phyloP scores from a whole-genome alignment of 2,888 invertebrate species.

The Parochlus steinenii region DNA sequence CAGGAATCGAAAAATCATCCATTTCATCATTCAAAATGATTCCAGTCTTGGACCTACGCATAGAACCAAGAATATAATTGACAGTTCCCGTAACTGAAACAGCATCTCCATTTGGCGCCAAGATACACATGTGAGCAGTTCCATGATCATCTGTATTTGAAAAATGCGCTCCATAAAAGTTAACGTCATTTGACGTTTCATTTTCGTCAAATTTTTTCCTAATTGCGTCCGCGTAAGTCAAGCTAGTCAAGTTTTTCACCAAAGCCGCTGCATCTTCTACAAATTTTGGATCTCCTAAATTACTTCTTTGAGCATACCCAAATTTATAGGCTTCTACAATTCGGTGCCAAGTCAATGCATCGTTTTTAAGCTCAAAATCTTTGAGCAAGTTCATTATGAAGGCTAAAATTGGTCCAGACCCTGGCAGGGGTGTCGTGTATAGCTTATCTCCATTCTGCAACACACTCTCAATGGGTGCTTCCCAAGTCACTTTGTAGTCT shows the following conservation, averaged over 20 bases:
- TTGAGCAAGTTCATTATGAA: slow-evolving; percentile 60
- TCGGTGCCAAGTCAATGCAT: slow-evolving; percentile 40
- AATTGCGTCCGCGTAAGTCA: slow-evolving; percentile 37
- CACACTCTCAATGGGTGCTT: slow-evolving; percentile 37
- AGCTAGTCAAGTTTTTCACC: slow-evolving; percentile 41
- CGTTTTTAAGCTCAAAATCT: slow-evolving; percentile 33
- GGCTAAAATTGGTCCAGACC: slow-evolving; percentile 61
- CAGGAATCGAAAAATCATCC: slow-evolving; percentile 73
- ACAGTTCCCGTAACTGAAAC: slow-evolving; percentile 71
- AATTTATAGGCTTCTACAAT: slow-evolving; percentile 73
- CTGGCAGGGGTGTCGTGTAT: slow-evolving; percentile 60
- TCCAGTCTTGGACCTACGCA: slow-evolving; percentile 45
- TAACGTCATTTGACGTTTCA: slow-evolving; percentile 42
- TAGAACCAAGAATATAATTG: slow-evolving; percentile 33
- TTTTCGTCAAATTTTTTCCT: slow-evolving; percentile 33
- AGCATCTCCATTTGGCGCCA: slow-evolving; percentile 66
- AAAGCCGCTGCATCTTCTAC: slow-evolving; percentile 23
- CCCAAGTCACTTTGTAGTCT: slow-evolving; percentile 41
- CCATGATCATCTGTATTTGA: slow-evolving; percentile 51
- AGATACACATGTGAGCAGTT: slow-evolving; percentile 63
- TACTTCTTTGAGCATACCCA: slow-evolving; percentile 63
- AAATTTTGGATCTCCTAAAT: slow-evolving; percentile 55
- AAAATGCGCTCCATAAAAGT: slow-evolving; percentile 47
- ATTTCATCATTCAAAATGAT: slow-evolving; percentile 76
- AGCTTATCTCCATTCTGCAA: slow-evolving; percentile 43